Percentiles rank a stretch among this genome's conserved stretches.
Conservation (phyloP, 1,140 invertebrate species). For the Venustaconcha ellipsiformis region DNA sequence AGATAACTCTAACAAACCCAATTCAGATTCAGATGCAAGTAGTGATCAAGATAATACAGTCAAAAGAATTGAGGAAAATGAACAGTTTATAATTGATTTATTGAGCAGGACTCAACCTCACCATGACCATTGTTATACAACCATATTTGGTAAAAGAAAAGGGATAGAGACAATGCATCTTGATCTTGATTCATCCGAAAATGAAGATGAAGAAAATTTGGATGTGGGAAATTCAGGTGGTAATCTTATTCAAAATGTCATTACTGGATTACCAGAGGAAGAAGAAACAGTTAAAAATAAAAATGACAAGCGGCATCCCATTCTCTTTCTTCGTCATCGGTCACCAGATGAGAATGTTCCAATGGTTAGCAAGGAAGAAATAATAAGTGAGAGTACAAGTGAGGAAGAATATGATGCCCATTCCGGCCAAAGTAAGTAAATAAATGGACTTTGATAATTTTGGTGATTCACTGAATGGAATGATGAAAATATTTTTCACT, state of each 20-base stretch:
- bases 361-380: slow-evolving; percentile 45
- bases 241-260: slow-evolving; percentile 3
- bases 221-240: slow-evolving; percentile 11
- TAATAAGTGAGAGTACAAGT: slow-evolving; percentile 20
- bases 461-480: no score
- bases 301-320: slow-evolving; percentile 36
- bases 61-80: slow-evolving; percentile 46
- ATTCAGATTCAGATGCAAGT: slow-evolving; percentile 15
- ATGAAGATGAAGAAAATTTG: slow-evolving; percentile 19
- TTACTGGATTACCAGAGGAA: background rate
- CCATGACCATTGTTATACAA: slow-evolving; percentile 63
- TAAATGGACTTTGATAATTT: no score
- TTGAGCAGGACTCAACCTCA: slow-evolving; percentile 52
- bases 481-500: no score
- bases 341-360: slow-evolving; percentile 43
- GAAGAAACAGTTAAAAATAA: background rate
- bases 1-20: no score
- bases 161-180: slow-evolving; percentile 32
- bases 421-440: background rate
- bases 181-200: slow-evolving; percentile 17
- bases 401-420: slow-evolving; percentile 10
- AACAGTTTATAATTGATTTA: slow-evolving; percentile 56
- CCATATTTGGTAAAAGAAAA: slow-evolving; percentile 58
- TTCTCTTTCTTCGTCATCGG: slow-evolving; percentile 45
- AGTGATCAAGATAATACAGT: slow-evolving; percentile 40